Base-by-base conservation (phyloP, 2,888 invertebrate genomes). In the Drosophila dives region DNA sequence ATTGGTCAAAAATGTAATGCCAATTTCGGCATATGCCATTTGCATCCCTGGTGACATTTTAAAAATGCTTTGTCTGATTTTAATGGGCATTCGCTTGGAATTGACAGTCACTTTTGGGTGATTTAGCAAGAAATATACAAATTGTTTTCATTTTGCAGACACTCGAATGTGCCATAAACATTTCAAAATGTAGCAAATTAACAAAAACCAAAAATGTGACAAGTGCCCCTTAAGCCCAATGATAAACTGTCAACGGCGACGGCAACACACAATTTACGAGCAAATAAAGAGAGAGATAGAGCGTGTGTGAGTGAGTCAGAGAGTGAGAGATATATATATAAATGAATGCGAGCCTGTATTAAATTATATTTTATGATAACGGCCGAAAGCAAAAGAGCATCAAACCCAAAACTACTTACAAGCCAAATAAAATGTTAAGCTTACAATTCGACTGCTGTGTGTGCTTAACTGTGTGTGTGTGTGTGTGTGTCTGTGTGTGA, bases 141-240 rank as follows among this genome's bases (percentile, higher is more conserved):
- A 60, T 59, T 63, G 17, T 33, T 40, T 32, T 40, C 51, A 45
- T 56, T 66, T 54, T 38, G 53, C 67, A 62, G 72, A 20, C 70
- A 71, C 70, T 71, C 51, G 55, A 71, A 71, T 56, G 45, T 72
- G 72, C 72, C 70, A 71, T 51, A 56, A 71, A 71, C 72, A 71
- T 71, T 64, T 72, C 45, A 56, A 72, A 72, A 55, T 42, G 55
- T 51, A 1, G 38, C 55, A 63, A 64, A 63, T 72, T 55, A 72
- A 72, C 72, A 71, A 55, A 70, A 68, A 63, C 64, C 49, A 42
- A 50, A 63, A 72, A 64, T 72, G 55, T 63, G 72, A 40, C 70
- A 71, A 70, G 72, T 71, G 64, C 64, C 55, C 45, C 54, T 51
- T 72, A 34, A 36, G 40, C 62, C 23, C 45, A n/a, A 54, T 68